These are phyloP conservation scores for Mantis religiosa DNA, from an alignment of 2,888 invertebrate genomes.

Conservation along the genomic window DNA sequence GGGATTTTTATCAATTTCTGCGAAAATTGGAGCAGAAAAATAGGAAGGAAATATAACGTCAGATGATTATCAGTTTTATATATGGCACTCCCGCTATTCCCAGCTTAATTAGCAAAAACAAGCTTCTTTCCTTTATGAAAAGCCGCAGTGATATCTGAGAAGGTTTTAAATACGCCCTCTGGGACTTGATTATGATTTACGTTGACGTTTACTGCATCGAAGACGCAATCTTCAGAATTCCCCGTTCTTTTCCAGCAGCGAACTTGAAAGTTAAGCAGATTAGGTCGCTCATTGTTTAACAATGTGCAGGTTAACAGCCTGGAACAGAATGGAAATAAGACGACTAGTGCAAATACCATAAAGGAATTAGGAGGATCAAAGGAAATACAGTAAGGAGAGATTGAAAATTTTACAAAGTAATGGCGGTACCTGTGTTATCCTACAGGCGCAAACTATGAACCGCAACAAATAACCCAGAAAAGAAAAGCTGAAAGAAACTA, in stretches of 20 bases:
- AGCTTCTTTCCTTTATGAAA: neutral
- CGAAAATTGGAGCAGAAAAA: neutral
- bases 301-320: too few species aligned
- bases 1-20: neutral
- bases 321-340: too few species aligned
- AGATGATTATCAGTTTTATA: neutral
- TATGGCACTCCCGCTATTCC: neutral
- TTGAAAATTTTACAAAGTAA: too few species aligned
- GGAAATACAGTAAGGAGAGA: too few species aligned
- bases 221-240: neutral
- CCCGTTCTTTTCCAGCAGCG: neutral
- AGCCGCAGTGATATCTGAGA: neutral
- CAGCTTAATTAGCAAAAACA: neutral
- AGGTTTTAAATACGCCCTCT: neutral
- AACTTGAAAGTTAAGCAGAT: neutral
- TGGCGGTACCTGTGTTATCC: too few species aligned
- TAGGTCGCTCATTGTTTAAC: too few species aligned
- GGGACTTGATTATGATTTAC: neutral
- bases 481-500: too few species aligned
- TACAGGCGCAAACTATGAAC: too few species aligned
- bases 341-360: too few species aligned
- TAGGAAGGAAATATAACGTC: neutral
- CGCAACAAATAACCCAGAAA: too few species aligned
- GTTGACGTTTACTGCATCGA: neutral
- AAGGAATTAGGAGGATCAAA: too few species aligned